These are phyloP conservation scores for Isaurus tuberculatus DNA, from an alignment of 92 coral and sea anemone genomes.

Conservation along the genomic window DNA sequence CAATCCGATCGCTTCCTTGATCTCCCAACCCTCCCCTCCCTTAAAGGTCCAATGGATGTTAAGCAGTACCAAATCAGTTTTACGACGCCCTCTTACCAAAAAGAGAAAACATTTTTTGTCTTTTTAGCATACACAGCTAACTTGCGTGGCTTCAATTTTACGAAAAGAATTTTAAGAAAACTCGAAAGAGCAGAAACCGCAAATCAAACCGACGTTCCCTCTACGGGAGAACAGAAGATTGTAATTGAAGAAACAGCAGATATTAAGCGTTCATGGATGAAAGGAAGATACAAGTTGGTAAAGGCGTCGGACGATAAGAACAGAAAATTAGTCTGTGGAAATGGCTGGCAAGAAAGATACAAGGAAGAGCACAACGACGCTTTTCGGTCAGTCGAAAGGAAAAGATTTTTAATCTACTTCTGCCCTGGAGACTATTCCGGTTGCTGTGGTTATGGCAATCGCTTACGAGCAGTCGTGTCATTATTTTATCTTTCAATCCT, in stretches of 20 bases:
- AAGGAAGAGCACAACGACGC: slow-evolving; percentile 66
- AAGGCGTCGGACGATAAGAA: neutral
- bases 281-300: neutral
- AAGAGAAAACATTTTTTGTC: neutral
- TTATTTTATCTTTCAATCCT: slow-evolving; percentile 84
- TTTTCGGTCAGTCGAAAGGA: slow-evolving; percentile 47
- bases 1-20: too few species aligned
- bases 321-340: slow-evolving; percentile 63
- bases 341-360: slow-evolving; percentile 82
- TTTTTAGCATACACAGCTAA: neutral
- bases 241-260: neutral
- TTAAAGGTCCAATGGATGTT: too few species aligned
- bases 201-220: neutral
- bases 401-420: slow-evolving; percentile 70
- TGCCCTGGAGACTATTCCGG: slow-evolving; percentile 82
- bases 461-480: slow-evolving; percentile 78
- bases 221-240: neutral
- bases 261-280: neutral
- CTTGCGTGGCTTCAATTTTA: neutral
- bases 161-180: neutral
- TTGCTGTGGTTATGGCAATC: slow-evolving; percentile 94
- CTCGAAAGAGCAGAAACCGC: neutral
- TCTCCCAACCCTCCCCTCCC: too few species aligned
- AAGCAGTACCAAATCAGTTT: too few species aligned
- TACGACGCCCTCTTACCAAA: neutral